Base-by-base conservation (phyloP, 2,888 invertebrate genomes). In the Zootermopsis nevadensis region DNA sequence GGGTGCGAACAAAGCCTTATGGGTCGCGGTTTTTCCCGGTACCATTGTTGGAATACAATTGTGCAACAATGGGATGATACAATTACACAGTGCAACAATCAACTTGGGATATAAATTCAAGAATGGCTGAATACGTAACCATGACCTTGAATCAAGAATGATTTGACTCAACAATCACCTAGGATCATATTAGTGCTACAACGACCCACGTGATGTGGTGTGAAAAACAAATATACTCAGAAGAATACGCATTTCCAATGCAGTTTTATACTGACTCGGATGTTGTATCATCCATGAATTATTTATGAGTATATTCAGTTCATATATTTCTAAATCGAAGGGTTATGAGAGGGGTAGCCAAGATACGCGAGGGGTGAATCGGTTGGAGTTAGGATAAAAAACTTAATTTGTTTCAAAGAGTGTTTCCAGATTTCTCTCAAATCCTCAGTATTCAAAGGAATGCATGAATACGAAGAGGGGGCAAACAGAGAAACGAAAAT, bases 251-350 rank as follows among this genome's bases (percentile, higher is more conserved):
- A n/a, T n/a, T n/a, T n/a, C n/a, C n/a, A n/a, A n/a, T n/a, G n/a
- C n/a, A 8, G 76, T 82, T 76, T 82, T 76, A 82, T 82, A 82
- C 60, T 82, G 82, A 74, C 60, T 74, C 38, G 12, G 30, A 35
- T 72, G 72, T 72, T 30, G 81, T 83, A 83, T 81, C 60, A 80
- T 76, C n/a, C 80, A 80, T 83, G 83, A 83, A 83, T 83, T 83
- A 83, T 83, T 83, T 83, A 83, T 83, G 81, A 83, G 27, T 30
- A 79, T 35, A 55, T 33, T 53, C 55, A 33, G 55, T 79, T 60
- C 79, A 60, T 79, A 79, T 60, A 79, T 33, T 22, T 19, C 1
- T 33, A 33, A 33, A 33, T 69, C 33, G 33, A 69, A 33, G 69
- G 33, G 12, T 12, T 31, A 31, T 4, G n/a, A 33, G 31, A 69